Conservation (phyloP, 2,797 vertebrate genomes). For the Pantherophis alleghaniensis region DNA sequence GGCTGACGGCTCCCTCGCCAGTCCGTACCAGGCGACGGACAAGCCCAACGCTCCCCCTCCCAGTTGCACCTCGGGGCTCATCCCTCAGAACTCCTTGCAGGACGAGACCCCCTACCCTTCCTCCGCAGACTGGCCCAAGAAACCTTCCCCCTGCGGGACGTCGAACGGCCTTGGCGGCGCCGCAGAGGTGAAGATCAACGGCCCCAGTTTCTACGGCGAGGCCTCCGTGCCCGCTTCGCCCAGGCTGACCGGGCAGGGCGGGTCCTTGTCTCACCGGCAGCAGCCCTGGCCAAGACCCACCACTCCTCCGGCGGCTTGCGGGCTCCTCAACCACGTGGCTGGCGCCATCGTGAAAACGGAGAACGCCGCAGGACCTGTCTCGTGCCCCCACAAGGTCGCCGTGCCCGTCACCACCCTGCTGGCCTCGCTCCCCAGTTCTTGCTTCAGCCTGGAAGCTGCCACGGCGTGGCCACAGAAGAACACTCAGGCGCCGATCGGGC, state of each 20-base stretch:
- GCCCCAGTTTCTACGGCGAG: conserved; percentile 79
- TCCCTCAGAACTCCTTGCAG: conserved; percentile 77
- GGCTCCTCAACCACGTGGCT: conserved; percentile 82
- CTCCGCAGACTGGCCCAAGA: conserved; percentile 77
- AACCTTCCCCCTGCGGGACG: conserved; percentile 77
- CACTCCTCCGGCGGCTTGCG: conserved; percentile 70
- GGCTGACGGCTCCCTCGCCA: conserved; percentile 76
- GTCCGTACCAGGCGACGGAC: conserved; percentile 76
- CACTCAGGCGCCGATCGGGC: conserved; percentile 73
- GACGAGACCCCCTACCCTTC: conserved; percentile 75
- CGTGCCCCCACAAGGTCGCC: conserved; percentile 79
- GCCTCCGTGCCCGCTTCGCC: conserved; percentile 76
- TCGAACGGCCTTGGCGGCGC: conserved; percentile 83
- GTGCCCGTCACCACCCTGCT: conserved; percentile 69
- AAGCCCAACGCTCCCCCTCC: conserved; percentile 71
- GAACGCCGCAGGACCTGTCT: conserved; percentile 71
- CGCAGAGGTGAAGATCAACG: conserved; percentile 82
- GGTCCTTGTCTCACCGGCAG: conserved; percentile 75
- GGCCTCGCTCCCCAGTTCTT: conserved; percentile 71
- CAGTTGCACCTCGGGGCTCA: conserved; percentile 75
- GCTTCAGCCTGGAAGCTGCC: conserved; percentile 77
- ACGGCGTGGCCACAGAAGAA: conserved; percentile 80
- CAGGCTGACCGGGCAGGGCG: conserved; percentile 71
- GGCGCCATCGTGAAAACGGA: conserved; percentile 83
- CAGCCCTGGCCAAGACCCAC: conserved; percentile 73